phyloP scores from a whole-genome alignment of 2,888 invertebrate genomes.

The Heteropelma amictum region DNA sequence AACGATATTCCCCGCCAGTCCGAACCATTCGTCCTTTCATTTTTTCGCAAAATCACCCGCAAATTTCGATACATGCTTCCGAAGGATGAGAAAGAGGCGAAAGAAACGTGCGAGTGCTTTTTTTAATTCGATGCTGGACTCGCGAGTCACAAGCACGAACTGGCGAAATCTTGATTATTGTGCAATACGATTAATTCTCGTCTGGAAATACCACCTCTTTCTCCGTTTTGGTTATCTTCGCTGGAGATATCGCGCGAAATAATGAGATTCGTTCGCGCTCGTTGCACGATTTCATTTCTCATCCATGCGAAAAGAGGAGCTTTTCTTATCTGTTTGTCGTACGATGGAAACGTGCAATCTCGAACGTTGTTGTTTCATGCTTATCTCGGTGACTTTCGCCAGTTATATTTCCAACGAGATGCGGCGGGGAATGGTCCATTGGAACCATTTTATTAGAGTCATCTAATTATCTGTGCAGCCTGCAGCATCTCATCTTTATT shows the following conservation, averaged over 20 bases:
- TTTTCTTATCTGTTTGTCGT: conserved; percentile 55
- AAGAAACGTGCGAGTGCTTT: neutral
- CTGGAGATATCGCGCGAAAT: conserved; percentile 21
- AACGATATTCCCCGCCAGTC: conserved; percentile 10
- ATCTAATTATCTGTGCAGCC: too few relatives aligned
- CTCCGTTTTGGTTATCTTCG: conserved; percentile 22
- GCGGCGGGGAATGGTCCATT: too few relatives aligned
- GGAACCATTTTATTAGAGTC: too few relatives aligned
- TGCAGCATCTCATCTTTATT: too few relatives aligned
- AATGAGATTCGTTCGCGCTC: conserved; percentile 3
- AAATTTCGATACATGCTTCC: conserved; percentile 58
- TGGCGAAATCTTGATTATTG: conserved; percentile 41
- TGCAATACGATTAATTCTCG: conserved; percentile 17
- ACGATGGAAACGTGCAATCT: too few relatives aligned
- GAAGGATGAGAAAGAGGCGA: neutral
- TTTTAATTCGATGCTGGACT: neutral
- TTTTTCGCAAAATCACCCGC: conserved; percentile 49
- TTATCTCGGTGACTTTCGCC: too few relatives aligned
- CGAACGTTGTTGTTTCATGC: too few relatives aligned
- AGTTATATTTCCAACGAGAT: too few relatives aligned
- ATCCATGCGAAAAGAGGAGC: neutral
- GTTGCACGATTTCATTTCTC: conserved; percentile 6
- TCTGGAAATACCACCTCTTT: conserved; percentile 16
- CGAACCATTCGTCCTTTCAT: conserved; percentile 26
- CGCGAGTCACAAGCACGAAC: conserved; percentile 22